Evolutionary conservation across 2,888 invertebrate species (phyloP).

Genomic region (Lasioglossum lativentre): DNA sequence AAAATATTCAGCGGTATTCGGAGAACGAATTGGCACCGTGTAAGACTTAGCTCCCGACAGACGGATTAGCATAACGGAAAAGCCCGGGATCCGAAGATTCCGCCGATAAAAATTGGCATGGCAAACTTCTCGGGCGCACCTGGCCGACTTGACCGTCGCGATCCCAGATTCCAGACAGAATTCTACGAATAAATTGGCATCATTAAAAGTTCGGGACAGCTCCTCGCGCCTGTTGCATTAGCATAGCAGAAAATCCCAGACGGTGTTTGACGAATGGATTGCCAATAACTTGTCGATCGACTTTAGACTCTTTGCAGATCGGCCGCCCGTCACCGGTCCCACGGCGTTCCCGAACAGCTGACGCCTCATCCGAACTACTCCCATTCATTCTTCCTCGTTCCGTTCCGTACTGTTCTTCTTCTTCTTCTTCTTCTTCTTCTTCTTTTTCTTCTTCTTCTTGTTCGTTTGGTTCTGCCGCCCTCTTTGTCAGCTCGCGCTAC

Average conservation of each 20-base stretch:
- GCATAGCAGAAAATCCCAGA: slow-evolving; percentile 33
- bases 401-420: slow-evolving; percentile 11
- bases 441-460: not conserved
- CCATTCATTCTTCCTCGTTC: slow-evolving; percentile 29
- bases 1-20: slow-evolving; percentile 31
- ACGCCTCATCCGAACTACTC: slow-evolving; percentile 35
- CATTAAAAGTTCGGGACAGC: slow-evolving; percentile 32
- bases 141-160: slow-evolving; percentile 33
- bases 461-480: not conserved
- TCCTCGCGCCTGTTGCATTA: slow-evolving; percentile 33
- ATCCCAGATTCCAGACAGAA: slow-evolving; percentile 33
- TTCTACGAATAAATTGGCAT: slow-evolving; percentile 53
- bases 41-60: not conserved
- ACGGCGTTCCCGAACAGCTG: slow-evolving; percentile 61
- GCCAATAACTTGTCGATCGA: slow-evolving; percentile 31
- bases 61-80: slow-evolving; percentile 27
- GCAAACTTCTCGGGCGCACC: slow-evolving; percentile 19
- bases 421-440: not conserved
- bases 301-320: slow-evolving; percentile 22
- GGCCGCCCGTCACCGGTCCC: slow-evolving; percentile 42
- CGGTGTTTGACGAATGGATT: slow-evolving; percentile 46
- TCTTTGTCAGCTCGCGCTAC: not conserved
- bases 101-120: slow-evolving; percentile 44
- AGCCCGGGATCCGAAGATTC: slow-evolving; percentile 12
- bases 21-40: slow-evolving; percentile 20